Conservation (phyloP, 2,888 invertebrate genomes). For the Torymus tubicola region DNA sequence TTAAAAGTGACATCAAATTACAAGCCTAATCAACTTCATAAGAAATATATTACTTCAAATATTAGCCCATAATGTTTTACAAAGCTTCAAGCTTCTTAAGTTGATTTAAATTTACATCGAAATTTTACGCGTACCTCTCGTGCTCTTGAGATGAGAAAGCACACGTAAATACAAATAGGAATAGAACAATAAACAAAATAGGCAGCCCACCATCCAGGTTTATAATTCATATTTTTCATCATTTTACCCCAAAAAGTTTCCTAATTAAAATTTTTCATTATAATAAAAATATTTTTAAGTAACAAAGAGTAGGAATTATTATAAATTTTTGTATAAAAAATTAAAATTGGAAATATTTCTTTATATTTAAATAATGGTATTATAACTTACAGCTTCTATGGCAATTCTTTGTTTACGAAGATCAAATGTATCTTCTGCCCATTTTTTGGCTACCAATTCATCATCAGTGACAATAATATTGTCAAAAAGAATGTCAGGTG, state of each 20-base stretch:
- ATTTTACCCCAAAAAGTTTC: slow-evolving; percentile 85
- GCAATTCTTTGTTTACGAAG: slow-evolving; percentile 89
- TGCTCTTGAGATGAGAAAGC: slow-evolving; percentile 82
- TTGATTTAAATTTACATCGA: slow-evolving; percentile 10
- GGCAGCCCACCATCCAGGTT: slow-evolving; percentile 88
- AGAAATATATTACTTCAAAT: too few relatives aligned
- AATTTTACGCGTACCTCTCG: slow-evolving; percentile 80
- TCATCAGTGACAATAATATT: slow-evolving; percentile 95
- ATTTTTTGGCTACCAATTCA: slow-evolving; percentile 84
- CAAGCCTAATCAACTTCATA: too few relatives aligned
- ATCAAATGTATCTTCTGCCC: slow-evolving; percentile 90
- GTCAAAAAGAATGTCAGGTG: slow-evolving; percentile 94
- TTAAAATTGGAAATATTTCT: too few relatives aligned
- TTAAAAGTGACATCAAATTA: too few relatives aligned
- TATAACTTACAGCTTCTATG: slow-evolving; percentile 85
- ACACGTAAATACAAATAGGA: slow-evolving; percentile 84
- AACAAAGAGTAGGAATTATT: too few relatives aligned
- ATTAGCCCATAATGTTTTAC: not conserved
- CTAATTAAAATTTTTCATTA: slow-evolving; percentile 69
- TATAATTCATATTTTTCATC: slow-evolving; percentile 86
- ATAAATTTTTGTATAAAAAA: too few relatives aligned
- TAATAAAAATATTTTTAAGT: too few relatives aligned
- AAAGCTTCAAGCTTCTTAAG: slow-evolving; percentile 1
- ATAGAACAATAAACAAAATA: slow-evolving; percentile 87
- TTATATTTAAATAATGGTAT: not conserved